Conservation (phyloP, 2,888 invertebrate species). For the Ichneumoninae sp. region DNA sequence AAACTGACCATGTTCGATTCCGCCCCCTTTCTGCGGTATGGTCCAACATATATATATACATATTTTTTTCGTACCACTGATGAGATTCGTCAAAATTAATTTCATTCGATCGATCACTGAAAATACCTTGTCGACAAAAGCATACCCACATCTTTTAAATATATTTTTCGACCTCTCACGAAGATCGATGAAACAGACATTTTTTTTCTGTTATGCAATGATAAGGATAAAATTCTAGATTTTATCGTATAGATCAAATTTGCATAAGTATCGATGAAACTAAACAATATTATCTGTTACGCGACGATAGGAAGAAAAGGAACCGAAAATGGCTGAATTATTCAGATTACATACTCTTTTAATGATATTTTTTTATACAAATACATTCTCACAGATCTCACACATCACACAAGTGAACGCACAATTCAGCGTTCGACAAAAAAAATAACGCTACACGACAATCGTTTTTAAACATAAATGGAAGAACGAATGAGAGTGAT, state of each 20-base stretch:
- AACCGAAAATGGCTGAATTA: not conserved
- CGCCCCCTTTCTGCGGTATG: slow-evolving; percentile 29
- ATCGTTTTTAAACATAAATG: slow-evolving; percentile 31
- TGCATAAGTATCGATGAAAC: not conserved
- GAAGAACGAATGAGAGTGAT: slow-evolving; percentile 41
- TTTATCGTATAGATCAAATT: not conserved
- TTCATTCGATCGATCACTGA: not conserved
- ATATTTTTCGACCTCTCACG: too few relatives aligned
- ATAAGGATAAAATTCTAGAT: too few relatives aligned
- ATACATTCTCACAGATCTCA: slow-evolving; percentile 78
- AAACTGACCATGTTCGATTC: slow-evolving; percentile 42
- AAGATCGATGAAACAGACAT: too few relatives aligned
- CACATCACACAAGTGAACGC: slow-evolving; percentile 69
- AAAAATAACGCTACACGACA: slow-evolving; percentile 38
- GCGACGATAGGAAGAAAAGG: not conserved
- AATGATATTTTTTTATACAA: slow-evolving; percentile 72
- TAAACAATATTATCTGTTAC: not conserved
- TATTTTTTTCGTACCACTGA: not conserved
- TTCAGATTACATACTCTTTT: slow-evolving; percentile 63
- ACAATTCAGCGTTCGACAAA: slow-evolving; percentile 43
- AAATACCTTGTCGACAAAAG: too few relatives aligned
- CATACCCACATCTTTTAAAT: too few relatives aligned
- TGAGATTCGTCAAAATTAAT: not conserved
- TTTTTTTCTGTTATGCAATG: too few relatives aligned
- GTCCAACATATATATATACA: not conserved